A percentile compares a stretch with the other conserved stretches of the same genome.
Evolutionary conservation across 30 jellyfish, hydroid and myxozoan species (phyloP).

Genomic region (Aurelia coerulea): DNA sequence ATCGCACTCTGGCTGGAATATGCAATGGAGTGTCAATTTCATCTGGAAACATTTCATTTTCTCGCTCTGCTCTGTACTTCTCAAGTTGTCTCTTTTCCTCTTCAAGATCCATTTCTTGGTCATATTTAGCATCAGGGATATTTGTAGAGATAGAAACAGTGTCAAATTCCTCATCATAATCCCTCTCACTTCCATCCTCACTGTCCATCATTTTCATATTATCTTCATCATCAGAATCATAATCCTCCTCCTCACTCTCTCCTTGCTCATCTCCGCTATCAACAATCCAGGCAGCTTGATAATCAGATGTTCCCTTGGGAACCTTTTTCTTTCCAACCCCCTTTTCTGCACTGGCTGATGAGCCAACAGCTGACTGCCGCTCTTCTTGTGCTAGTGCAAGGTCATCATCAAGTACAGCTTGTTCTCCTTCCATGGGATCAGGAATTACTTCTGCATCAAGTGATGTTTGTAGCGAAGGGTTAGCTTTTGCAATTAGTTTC

Average conservation of each 20-base stretch:
- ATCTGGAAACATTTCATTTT: slow-evolving; percentile 96
- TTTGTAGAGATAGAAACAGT: slow-evolving; percentile 73
- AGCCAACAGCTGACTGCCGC: slow-evolving; percentile 9
- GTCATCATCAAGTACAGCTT: slow-evolving; percentile 87
- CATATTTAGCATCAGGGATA: slow-evolving; percentile 85
- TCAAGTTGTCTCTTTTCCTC: slow-evolving; percentile 87
- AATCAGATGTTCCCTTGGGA: slow-evolving; percentile 94
- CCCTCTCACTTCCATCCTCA: slow-evolving; percentile 57
- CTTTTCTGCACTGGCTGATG: not conserved
- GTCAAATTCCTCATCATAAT: slow-evolving; percentile 64
- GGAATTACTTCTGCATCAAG: slow-evolving; percentile 75
- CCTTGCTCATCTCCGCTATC: slow-evolving; percentile 76
- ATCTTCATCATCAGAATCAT: slow-evolving; percentile 30
- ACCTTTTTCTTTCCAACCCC: slow-evolving; percentile 43
- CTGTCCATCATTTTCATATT: slow-evolving; percentile 10
- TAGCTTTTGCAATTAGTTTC: slow-evolving; percentile 68
- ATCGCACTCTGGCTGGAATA: slow-evolving; percentile 85
- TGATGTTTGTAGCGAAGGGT: slow-evolving; percentile 68
- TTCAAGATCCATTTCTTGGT: slow-evolving; percentile 87
- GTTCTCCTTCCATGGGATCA: slow-evolving; percentile 90
- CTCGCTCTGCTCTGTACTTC: slow-evolving; percentile 90
- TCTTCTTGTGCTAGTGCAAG: slow-evolving; percentile 44
- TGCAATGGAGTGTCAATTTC: slow-evolving; percentile 95
- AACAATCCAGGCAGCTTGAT: slow-evolving; percentile 93
- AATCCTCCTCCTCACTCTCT: not conserved